phyloP scores from a whole-genome alignment of 2,888 invertebrate genomes.

The Sarcophaga rosellei region DNA sequence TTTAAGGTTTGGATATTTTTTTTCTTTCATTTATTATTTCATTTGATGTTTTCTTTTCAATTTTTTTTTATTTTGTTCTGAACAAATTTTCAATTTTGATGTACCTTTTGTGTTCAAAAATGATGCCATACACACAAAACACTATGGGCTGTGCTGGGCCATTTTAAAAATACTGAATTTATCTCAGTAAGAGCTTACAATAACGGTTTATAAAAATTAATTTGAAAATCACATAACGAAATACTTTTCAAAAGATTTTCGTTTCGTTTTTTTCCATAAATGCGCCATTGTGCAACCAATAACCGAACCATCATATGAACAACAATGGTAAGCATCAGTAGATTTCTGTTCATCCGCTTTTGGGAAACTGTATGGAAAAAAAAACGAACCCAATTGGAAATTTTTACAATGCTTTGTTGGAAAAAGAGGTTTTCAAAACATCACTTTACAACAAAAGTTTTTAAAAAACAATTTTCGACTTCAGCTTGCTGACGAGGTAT shows the following conservation, averaged over 20 bases:
- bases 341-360: background rate
- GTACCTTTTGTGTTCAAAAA: background rate
- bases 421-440: too few relatives aligned
- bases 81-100: background rate
- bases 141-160: background rate
- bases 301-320: background rate
- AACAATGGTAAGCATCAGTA: background rate
- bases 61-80: slow-evolving; percentile 28
- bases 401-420: too few relatives aligned
- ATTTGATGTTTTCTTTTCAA: background rate
- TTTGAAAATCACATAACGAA: too few relatives aligned
- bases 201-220: too few relatives aligned
- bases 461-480: too few relatives aligned
- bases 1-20: slow-evolving; percentile 35
- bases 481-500: too few relatives aligned
- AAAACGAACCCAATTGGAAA: too few relatives aligned
- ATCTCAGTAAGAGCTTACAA: too few relatives aligned
- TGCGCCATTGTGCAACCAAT: background rate
- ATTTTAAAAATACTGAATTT: too few relatives aligned
- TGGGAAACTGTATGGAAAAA: too few relatives aligned
- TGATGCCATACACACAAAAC: background rate
- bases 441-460: too few relatives aligned
- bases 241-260: background rate
- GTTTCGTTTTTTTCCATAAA: background rate
- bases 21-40: slow-evolving; percentile 25